These are phyloP conservation scores for Siphamia tubifer DNA, from an alignment of 2,113 vertebrate species.

Conservation along the genomic window DNA sequence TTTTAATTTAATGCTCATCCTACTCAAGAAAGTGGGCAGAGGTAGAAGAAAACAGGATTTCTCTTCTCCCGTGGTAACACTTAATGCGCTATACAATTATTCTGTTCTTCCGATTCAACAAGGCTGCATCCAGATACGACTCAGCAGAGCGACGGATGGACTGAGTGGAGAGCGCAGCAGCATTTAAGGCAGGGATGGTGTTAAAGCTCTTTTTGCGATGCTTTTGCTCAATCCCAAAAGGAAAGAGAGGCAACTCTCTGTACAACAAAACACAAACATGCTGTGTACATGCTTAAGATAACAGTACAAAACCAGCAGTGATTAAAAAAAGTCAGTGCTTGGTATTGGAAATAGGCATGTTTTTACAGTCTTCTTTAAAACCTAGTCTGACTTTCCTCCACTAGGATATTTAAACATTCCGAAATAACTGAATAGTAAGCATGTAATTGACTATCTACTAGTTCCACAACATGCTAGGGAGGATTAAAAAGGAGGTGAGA, in stretches of 20 bases:
- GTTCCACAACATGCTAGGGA: background rate
- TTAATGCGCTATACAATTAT: too few relatives aligned
- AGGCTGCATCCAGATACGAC: background rate
- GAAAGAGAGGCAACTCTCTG: background rate
- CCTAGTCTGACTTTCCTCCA: background rate
- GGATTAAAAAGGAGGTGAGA: background rate
- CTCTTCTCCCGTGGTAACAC: too few relatives aligned
- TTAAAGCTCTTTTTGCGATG: constrained; percentile 7
- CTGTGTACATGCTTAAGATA: background rate
- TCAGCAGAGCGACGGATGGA: background rate
- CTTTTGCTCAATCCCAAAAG: background rate
- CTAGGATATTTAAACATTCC: background rate
- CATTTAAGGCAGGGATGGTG: background rate
- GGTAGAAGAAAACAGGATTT: background rate
- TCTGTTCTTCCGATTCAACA: background rate
- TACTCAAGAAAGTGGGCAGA: background rate
- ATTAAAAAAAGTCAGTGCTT: constrained; percentile 7
- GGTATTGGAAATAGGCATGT: background rate
- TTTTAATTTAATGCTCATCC: background rate
- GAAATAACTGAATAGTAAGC: background rate
- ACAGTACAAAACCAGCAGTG: background rate
- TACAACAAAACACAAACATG: background rate
- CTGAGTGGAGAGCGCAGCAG: background rate
- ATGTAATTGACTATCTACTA: background rate
- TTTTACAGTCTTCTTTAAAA: constrained; percentile 1